Base-by-base conservation (phyloP, 2,888 invertebrate genomes). In the Yponomeuta cagnagella region DNA sequence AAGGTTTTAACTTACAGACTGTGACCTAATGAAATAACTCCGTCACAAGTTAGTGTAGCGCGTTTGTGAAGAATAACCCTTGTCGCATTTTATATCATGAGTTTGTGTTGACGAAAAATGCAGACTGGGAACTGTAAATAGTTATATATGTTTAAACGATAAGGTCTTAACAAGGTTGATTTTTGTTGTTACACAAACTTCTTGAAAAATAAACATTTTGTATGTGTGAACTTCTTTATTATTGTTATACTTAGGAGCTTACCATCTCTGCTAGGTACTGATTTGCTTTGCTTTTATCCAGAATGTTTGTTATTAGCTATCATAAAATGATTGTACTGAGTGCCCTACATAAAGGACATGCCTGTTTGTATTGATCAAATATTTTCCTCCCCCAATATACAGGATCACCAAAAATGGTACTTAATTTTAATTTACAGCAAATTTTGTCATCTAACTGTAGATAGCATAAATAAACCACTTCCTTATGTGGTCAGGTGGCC, bases 101-200 rank as follows among this genome's bases (percentile, higher is more conserved):
- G 89, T 91, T 90, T 90, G 90, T 90, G 88, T 90, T 88, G 85
- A 85, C 81, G 82, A 87, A 48, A 70, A 37, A 89, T 90, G 86
- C 91, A 89, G 83, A 90, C 89, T 82, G 86, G 86, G 82, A 88
- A 90, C 89, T 92, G 91, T 91, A 91, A 90, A 91, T 91, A 91
- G 91, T 91, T 89, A 89, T 89, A 85, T 87, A 88, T 89, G 88
- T 89, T 88, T 89, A 87, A 90, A 91, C 86, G 82, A 84, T 90
- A 90, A 91, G 90, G 89, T 88, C 87, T 86, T 88, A 85, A 90
- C 90, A 88, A 90, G 90, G 90, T 91, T 91, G 90, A 90, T 91
- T 92, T 89, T 92, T 92, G 92, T 92, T 92, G 91, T 90, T 92
- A 92, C 90, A 90, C 90, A 87, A 90, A 91, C 88, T 90, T 89